Evolutionary conservation across 2,888 invertebrate species (phyloP), one percentile per base, ranked within the genome.

Genomic region (Hoplodrina ambigua): DNA sequence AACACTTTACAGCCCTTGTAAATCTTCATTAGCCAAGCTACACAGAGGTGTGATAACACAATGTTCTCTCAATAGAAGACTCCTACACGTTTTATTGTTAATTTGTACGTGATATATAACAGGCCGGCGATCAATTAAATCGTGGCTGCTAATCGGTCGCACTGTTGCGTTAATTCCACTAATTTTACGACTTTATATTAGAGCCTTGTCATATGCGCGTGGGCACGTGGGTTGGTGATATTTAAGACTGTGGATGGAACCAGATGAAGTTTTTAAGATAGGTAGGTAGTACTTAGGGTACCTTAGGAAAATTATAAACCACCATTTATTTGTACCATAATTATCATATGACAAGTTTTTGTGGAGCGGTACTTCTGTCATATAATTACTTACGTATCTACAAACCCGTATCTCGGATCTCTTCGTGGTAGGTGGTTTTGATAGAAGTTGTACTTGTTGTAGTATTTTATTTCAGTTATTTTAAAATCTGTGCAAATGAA

Each of bases 141-240:
- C 70, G 60, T 59, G 46, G 69, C 68, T 80, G 86, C 86, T 88
- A 90, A 90, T 85, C 86, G 84, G 66, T 90, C 84, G 72, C 90
- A 86, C 83, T 75, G 68, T 76, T 68, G 67, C 78, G 90, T 88
- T 89, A 90, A 90, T 87, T 86, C 76, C 70, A 86, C 86, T 87
- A 89, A 89, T 89, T 89, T 90, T 90, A 89, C 76, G 83, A 81
- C 85, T 58, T 75, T 76, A 57, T 80, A 80, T 84, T 85, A 85
- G 78, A 82, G 66, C 52, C 78, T 78, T 57, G 73, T 74, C 70
- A 75, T 17, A 65, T 68, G 73, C 73, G 73, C 70, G 67, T 70
- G 75, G 84, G 87, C 90, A 90, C 89, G 88, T 89, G 88, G 81
- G 49, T 60, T 54, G 46, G 33, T 64, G 25, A 33, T 63, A 60